phyloP scores from a whole-genome alignment of 2,888 invertebrate species.

The Dromius quadrimaculatus region DNA sequence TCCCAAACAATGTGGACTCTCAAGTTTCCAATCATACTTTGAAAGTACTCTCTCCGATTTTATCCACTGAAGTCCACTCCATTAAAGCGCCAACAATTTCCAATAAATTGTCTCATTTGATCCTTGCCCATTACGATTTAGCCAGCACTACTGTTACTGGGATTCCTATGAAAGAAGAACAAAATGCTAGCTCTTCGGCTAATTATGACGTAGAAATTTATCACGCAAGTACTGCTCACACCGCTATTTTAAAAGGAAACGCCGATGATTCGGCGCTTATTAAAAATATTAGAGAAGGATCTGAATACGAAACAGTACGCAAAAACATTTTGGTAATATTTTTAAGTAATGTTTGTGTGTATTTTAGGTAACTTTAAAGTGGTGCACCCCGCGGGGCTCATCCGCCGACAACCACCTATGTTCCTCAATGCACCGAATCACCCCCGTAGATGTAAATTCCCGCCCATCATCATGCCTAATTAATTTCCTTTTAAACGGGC shows the following conservation, averaged over 20 bases:
- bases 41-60: conserved; percentile 78
- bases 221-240: conserved; percentile 88
- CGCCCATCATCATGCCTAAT: conserved; percentile 97
- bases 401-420: conserved; percentile 87
- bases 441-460: conserved; percentile 96
- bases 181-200: conserved; percentile 96
- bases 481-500: conserved; percentile 94
- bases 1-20: conserved; percentile 84
- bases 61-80: conserved; percentile 85
- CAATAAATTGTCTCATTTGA: conserved; percentile 79
- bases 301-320: conserved; percentile 79
- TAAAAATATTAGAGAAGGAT: conserved; percentile 78
- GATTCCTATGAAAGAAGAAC: conserved; percentile 99
- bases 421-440: conserved; percentile 89
- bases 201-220: conserved; percentile 99
- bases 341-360: not conserved
- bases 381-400: conserved; percentile 96
- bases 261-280: conserved; percentile 74
- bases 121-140: conserved; percentile 88
- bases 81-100: conserved; percentile 81
- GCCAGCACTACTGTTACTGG: conserved; percentile 97
- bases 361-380: conserved; percentile 84
- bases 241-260: conserved; percentile 78
- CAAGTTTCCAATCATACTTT: conserved; percentile 80
- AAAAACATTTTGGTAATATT: not conserved